These are phyloP conservation scores for Microctonus aethiopoides DNA, from an alignment of 2,888 invertebrate genomes.

Conservation along the genomic window DNA sequence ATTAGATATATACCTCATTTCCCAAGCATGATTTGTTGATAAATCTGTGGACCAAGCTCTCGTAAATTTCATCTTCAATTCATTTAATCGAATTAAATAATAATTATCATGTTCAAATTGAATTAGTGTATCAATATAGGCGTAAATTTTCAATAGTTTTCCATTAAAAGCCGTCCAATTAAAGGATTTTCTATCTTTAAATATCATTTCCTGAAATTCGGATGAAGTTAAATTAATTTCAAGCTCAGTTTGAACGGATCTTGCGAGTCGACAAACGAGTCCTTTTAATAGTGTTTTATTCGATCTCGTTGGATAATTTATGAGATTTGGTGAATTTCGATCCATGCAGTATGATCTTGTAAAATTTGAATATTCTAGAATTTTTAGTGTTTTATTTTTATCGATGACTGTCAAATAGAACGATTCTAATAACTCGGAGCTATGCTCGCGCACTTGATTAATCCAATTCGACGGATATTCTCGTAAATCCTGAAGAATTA, in stretches of 20 bases:
- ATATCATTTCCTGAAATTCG: conserved; percentile 34
- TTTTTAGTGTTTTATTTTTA: conserved; percentile 53
- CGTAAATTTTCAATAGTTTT: conserved; percentile 53
- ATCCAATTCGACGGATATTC: conserved; percentile 53
- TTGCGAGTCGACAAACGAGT: conserved; percentile 54
- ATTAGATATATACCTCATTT: conserved; percentile 51
- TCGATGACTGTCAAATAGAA: conserved; percentile 58
- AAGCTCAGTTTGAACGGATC: conserved; percentile 48
- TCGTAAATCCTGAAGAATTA: conserved; percentile 48
- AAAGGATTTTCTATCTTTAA: conserved; percentile 40
- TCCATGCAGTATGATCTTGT: conserved; percentile 51
- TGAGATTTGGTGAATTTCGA: conserved; percentile 43
- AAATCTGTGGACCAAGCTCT: conserved; percentile 51
- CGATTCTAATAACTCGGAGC: conserved; percentile 53
- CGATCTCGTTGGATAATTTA: conserved; percentile 55
- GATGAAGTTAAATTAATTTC: conserved; percentile 48
- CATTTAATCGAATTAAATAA: conserved; percentile 38
- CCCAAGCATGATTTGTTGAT: conserved; percentile 47
- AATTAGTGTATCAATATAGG: conserved; percentile 52
- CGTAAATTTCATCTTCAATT: conserved; percentile 45
- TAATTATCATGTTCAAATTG: conserved; percentile 46
- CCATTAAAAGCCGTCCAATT: conserved; percentile 59
- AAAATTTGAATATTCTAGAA: conserved; percentile 58
- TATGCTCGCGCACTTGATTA: conserved; percentile 48
- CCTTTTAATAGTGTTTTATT: conserved; percentile 54